A percentile compares a stretch with the other conserved stretches of the same genome.
phyloP scores from a whole-genome alignment of 1,140 invertebrate genomes.

The Drosophila bipectinata region DNA sequence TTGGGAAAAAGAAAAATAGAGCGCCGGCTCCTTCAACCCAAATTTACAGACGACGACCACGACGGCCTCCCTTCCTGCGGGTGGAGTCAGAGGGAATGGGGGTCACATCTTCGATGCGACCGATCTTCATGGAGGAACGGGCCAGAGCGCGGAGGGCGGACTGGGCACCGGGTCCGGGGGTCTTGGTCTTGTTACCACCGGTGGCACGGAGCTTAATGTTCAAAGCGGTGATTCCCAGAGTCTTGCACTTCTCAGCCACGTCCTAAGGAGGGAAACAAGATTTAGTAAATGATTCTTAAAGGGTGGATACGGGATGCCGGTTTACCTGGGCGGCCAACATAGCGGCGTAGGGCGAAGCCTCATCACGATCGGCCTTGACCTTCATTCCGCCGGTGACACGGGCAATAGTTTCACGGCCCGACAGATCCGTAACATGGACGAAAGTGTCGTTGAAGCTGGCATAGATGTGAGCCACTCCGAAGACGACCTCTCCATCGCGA shows the following conservation, averaged over 20 bases:
- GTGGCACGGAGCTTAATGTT: conserved; percentile 99
- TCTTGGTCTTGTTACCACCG: conserved; percentile 99
- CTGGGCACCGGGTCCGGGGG: conserved; percentile 99
- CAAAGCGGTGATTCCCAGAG: conserved; percentile 97
- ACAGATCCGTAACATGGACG: conserved; percentile 99
- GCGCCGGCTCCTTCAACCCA: not conserved
- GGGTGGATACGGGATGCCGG: conserved; percentile 80
- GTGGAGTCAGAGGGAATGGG: conserved; percentile 99
- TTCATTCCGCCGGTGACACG: conserved; percentile 99
- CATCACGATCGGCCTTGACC: conserved; percentile 99
- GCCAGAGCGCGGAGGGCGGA: conserved; percentile 98
- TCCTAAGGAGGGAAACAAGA: conserved; percentile 88
- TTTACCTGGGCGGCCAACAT: conserved; percentile 99
- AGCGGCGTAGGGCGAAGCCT: conserved; percentile 99
- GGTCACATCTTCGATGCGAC: conserved; percentile 99
- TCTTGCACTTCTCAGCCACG: conserved; percentile 99
- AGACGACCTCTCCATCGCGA: conserved; percentile 98
- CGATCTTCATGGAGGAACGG: conserved; percentile 99
- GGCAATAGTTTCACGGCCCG: conserved; percentile 99
- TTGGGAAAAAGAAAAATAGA: conserved; percentile 5
- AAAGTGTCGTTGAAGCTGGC: conserved; percentile 99
- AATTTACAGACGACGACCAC: conserved; percentile 98
- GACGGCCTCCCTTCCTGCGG: conserved; percentile 99
- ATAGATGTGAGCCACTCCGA: conserved; percentile 99
- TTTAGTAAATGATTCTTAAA: conserved; percentile 87